Base-by-base conservation (phyloP, 2,113 vertebrate species). In the Psittacara wagleri region DNA sequence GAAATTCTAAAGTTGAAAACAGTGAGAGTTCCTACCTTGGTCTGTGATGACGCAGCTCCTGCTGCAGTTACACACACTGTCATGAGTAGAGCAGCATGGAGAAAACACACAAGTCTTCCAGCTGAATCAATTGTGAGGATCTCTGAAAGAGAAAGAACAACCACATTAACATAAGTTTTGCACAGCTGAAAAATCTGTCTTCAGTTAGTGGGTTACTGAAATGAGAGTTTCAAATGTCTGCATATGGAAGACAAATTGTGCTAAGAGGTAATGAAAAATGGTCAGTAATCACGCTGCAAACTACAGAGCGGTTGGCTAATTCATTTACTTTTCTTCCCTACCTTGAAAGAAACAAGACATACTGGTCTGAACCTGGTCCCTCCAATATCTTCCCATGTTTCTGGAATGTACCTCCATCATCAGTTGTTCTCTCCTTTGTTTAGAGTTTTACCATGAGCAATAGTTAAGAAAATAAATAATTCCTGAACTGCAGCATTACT, bases 1-100 rank as follows among this genome's bases (percentile, higher is more conserved):
- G 51, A 69, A 87, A 49, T 61, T 28, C 9, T 64, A 3, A 61
- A 43, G 12, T 69, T 85, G 31, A 44, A 37, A 78, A 39, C 76
- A 72, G 3, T n/a, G 59, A 87, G 29, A 46, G 28, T 8, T 49
- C 95, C 96, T 96, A 97, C 96, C 94, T 7, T 9, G 9, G 28
- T 51, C 87, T 88, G 83, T 78, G 23, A 23, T 46, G 41, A 90
- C 27, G 3, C 4, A 63, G 92, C 27, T 55, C 88, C 66, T 10
- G 1, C 49, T 33, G 14, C 66, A 85, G 75, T 43, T 64, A 86
- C 20, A 75, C 72, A 89, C 0, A 28, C 7, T 51, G 43, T 63
- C 59, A 59, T 49, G 63, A 91, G 68, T 25, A 96, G 35, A 76
- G 54, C 69, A 11, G 28, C 35, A 20, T 94, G 48, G 62, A 96